Percentiles rank a stretch among this genome's conserved stretches.
phyloP scores from a whole-genome alignment of 2,888 invertebrate genomes.

The Anthoptus insignis region DNA sequence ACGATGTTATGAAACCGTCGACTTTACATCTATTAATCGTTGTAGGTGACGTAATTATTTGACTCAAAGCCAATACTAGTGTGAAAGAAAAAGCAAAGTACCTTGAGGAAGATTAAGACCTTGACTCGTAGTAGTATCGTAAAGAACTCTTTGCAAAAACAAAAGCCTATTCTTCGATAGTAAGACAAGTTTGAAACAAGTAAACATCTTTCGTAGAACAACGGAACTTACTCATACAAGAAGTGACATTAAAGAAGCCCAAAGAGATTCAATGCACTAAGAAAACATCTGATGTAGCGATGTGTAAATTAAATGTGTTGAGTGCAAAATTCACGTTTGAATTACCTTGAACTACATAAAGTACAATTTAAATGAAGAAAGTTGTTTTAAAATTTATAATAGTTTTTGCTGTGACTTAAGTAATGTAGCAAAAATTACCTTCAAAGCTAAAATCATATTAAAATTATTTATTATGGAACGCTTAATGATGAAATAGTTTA shows the following conservation, averaged over 20 bases:
- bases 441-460: too few species aligned
- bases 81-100: too few species aligned
- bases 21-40: too few species aligned
- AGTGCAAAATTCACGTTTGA: neutral
- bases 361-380: neutral
- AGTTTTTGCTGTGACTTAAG: neutral
- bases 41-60: too few species aligned
- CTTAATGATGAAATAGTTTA: neutral
- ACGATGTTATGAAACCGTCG: neutral
- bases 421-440: too few species aligned
- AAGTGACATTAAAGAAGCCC: neutral
- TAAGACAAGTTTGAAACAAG: neutral
- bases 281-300: neutral
- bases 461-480: neutral
- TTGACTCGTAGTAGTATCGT: neutral
- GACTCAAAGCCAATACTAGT: too few species aligned
- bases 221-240: neutral
- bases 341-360: neutral
- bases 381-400: neutral
- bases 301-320: neutral
- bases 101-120: neutral
- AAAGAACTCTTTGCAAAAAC: neutral
- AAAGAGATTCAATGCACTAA: neutral
- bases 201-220: neutral
- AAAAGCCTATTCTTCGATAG: neutral